phyloP scores from a whole-genome alignment of 2,797 vertebrate species.

The Helicolenus hilgendorfi region DNA sequence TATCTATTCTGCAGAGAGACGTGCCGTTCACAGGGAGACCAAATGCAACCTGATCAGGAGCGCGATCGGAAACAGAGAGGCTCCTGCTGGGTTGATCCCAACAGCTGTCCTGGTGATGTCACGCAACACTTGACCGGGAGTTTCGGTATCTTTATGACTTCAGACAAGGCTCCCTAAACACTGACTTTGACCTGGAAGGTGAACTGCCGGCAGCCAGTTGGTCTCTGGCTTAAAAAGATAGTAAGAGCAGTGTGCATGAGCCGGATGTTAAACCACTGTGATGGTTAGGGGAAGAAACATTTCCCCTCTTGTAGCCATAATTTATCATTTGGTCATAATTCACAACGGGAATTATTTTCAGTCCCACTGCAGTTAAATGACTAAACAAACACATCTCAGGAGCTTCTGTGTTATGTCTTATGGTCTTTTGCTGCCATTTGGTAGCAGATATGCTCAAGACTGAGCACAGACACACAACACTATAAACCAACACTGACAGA shows the following conservation, averaged over 20 bases:
- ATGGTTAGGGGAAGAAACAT: background rate
- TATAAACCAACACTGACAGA: conserved; percentile 36
- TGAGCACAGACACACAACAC: background rate
- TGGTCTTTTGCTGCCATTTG: background rate
- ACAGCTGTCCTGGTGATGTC: conserved; percentile 84
- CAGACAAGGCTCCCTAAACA: conserved; percentile 29
- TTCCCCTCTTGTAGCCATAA: background rate
- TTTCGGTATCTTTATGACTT: conserved; percentile 73
- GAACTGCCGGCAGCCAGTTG: conserved; percentile 26
- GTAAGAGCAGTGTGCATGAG: background rate
- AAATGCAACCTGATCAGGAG: conserved; percentile 70
- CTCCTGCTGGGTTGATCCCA: conserved; percentile 51
- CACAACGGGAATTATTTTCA: background rate
- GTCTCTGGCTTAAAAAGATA: conserved; percentile 31
- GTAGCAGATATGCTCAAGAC: background rate
- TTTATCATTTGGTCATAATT: background rate
- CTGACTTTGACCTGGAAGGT: conserved; percentile 56
- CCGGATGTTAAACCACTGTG: background rate
- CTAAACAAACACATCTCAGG: background rate
- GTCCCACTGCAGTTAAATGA: background rate
- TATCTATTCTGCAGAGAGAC: conserved; percentile 70
- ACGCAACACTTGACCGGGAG: conserved; percentile 62
- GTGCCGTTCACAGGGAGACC: conserved; percentile 67
- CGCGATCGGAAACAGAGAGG: conserved; percentile 55
- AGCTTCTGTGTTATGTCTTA: background rate